Conservation (phyloP, 2,888 invertebrate genomes). For the Pherbina coryleti region DNA sequence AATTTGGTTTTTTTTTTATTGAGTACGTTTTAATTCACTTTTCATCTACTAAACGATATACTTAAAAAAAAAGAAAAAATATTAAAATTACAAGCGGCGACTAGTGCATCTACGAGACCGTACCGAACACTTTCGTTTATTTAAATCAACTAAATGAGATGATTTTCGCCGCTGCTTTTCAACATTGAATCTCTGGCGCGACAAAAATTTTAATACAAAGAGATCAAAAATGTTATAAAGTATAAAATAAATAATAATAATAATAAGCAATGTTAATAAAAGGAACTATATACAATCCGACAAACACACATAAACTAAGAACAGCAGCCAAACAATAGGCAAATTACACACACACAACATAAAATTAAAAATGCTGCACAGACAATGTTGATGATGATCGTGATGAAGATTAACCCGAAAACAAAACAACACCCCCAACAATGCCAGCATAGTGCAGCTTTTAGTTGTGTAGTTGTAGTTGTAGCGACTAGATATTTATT, state of each 20-base stretch:
- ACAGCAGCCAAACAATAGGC: too few species aligned
- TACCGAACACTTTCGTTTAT: constrained; percentile 40
- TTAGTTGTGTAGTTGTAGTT: too few species aligned
- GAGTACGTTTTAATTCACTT: background rate
- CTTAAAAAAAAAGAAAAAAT: background rate
- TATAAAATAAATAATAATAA: constrained; percentile 11
- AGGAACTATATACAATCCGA: background rate
- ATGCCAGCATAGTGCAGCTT: too few species aligned
- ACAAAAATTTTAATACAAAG: constrained; percentile 51
- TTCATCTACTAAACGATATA: background rate
- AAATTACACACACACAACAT: too few species aligned
- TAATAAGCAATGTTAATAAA: background rate
- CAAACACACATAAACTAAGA: too few species aligned
- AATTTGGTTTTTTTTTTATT: too few species aligned
- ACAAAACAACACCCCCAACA: too few species aligned
- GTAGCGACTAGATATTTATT: too few species aligned
- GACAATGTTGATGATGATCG: too few species aligned
- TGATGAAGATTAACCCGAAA: too few species aligned
- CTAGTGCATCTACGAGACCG: background rate
- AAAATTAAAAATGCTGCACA: too few species aligned
- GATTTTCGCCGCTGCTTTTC: constrained; percentile 29
- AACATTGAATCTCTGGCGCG: background rate
- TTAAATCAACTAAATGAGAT: constrained; percentile 49
- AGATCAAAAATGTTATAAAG: constrained; percentile 39
- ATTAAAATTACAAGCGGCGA: background rate